A percentile compares a stretch with the other conserved stretches of the same genome.
These are phyloP conservation scores for Lepidocyrtinus sp. DNA, from an alignment of 2,888 invertebrate species.

Conservation along the genomic window DNA sequence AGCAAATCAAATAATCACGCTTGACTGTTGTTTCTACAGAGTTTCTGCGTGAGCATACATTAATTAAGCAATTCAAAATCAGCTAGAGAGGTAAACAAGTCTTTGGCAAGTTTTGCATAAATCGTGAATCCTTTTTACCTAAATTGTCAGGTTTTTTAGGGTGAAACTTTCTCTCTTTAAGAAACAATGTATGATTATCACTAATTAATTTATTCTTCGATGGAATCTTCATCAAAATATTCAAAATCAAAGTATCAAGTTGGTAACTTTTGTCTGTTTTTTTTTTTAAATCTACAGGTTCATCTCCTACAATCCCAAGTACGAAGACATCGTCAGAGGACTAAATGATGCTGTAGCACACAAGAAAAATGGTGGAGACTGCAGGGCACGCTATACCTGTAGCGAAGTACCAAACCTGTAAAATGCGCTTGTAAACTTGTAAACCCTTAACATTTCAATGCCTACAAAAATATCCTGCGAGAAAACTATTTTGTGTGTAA, in stretches of 20 bases:
- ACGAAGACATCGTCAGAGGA: constrained; percentile 78
- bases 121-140: neutral
- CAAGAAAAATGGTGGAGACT: constrained; percentile 77
- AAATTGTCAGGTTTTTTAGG: neutral
- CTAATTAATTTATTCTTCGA: constrained; percentile 17
- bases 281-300: constrained; percentile 73
- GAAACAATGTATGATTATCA: neutral
- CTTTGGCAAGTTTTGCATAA: neutral
- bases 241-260: neutral
- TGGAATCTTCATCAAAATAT: no score
- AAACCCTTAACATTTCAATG: no score
- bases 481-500: no score
- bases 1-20: no score
- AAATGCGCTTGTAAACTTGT: constrained; percentile 23
- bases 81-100: constrained; percentile 2
- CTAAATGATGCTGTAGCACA: constrained; percentile 80
- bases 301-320: constrained; percentile 75
- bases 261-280: constrained; percentile 8
- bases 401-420: constrained; percentile 68
- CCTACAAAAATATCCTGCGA: neutral
- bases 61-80: constrained; percentile 11
- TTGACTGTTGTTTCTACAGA: no score
- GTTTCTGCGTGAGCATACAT: neutral
- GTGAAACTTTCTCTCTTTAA: constrained; percentile 31
- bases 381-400: constrained; percentile 72